Evolutionary conservation across 2,113 vertebrate genomes (phyloP).

Genomic region (Triplophysa tibetana): DNA sequence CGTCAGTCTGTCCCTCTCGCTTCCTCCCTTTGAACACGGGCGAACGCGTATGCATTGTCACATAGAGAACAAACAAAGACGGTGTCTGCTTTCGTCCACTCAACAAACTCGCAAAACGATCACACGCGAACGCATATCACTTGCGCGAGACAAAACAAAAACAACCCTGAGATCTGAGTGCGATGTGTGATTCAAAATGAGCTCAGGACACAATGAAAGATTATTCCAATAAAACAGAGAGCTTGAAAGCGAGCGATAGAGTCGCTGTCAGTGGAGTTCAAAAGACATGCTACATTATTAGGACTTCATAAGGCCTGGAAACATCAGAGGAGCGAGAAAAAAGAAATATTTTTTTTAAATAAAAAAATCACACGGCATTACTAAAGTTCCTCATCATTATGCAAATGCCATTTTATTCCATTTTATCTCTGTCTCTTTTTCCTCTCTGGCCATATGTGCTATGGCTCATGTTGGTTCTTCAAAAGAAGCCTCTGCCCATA

Average conservation of each 20-base stretch:
- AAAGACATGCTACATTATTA: slow-evolving; percentile 61
- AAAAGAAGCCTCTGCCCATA: slow-evolving; percentile 63
- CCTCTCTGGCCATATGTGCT: slow-evolving; percentile 70
- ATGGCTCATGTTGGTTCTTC: slow-evolving; percentile 64
- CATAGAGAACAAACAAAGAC: slow-evolving; percentile 40
- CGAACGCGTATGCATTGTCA: slow-evolving; percentile 20
- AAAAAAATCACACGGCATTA: slow-evolving; percentile 65
- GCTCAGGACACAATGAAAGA: slow-evolving; percentile 27
- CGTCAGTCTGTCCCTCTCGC: slow-evolving; percentile 55
- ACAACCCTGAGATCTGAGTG: background rate
- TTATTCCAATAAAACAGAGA: slow-evolving; percentile 32
- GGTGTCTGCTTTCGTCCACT: background rate
- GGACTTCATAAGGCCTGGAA: slow-evolving; percentile 57
- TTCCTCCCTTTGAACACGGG: slow-evolving; percentile 49
- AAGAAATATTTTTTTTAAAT: background rate
- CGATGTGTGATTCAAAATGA: background rate
- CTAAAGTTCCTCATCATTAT: slow-evolving; percentile 74
- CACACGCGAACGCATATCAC: slow-evolving; percentile 24
- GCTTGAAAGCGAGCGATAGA: slow-evolving; percentile 10
- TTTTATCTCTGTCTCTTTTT: slow-evolving; percentile 69
- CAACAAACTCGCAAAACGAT: slow-evolving; percentile 20
- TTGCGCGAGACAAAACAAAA: background rate
- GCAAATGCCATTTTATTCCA: slow-evolving; percentile 71
- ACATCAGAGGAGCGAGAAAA: slow-evolving; percentile 60
- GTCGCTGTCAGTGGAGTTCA: slow-evolving; percentile 61